These are phyloP conservation scores for Hephaestus fuliginosus DNA, from an alignment of 2,797 vertebrate genomes.

Conservation along the genomic window DNA sequence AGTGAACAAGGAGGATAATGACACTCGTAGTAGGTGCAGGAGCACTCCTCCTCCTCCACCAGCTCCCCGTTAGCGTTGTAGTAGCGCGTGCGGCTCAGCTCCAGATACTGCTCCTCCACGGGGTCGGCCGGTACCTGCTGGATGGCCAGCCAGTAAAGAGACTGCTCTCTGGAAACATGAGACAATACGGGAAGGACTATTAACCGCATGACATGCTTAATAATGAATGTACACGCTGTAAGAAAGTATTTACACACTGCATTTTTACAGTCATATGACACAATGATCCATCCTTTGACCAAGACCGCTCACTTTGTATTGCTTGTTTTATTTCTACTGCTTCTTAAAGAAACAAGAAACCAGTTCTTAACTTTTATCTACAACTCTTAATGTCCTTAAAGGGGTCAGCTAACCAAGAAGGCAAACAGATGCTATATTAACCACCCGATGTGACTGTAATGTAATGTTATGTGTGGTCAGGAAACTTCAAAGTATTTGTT, in stretches of 20 bases:
- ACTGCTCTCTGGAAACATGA: slow-evolving; percentile 91
- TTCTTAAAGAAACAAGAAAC: not conserved
- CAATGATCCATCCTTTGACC: not conserved
- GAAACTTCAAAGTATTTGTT: not conserved
- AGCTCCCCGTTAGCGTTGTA: slow-evolving; percentile 99
- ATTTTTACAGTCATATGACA: not conserved
- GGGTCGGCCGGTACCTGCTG: slow-evolving; percentile 98
- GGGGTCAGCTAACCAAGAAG: not conserved
- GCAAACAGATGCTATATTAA: not conserved
- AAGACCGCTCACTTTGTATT: not conserved
- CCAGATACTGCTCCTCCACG: slow-evolving; percentile 97
- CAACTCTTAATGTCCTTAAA: not conserved
- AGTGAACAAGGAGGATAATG: slow-evolving; percentile 98
- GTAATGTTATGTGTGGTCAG: not conserved
- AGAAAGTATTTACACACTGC: not conserved
- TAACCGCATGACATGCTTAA: not conserved
- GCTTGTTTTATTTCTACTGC: not conserved
- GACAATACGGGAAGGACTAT: not conserved
- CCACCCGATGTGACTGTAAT: not conserved
- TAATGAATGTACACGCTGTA: not conserved
- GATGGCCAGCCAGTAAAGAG: slow-evolving; percentile 98
- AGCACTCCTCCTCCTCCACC: slow-evolving; percentile 98
- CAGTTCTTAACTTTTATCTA: not conserved
- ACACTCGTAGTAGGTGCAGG: slow-evolving; percentile 99
- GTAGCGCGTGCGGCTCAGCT: slow-evolving; percentile 96